Percentiles rank a stretch among this genome's conserved stretches.
Conservation (phyloP, 1,140 invertebrate species). For the Solenopsis invicta region DNA sequence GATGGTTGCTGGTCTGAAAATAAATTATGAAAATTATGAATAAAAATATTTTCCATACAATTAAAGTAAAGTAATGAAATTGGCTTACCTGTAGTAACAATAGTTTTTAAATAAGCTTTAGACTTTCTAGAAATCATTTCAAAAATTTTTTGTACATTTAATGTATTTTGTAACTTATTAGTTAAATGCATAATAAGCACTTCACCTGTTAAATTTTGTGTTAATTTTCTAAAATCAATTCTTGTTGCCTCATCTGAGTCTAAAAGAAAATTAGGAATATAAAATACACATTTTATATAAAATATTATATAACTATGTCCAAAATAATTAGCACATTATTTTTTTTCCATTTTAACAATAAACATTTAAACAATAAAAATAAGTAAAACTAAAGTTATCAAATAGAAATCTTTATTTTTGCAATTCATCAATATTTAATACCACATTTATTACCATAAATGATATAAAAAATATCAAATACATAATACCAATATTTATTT, state of each 20-base stretch:
- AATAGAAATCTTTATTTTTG: no score
- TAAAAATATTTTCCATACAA: background rate
- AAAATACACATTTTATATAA: no score
- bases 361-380: no score
- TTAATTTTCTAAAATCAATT: conserved; percentile 78
- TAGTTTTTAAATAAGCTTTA: conserved; percentile 78
- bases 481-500: no score
- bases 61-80: conserved; percentile 18
- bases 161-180: conserved; percentile 78
- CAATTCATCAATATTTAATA: no score
- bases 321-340: no score
- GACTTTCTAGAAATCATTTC: conserved; percentile 75
- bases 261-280: conserved; percentile 65
- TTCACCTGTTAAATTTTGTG: conserved; percentile 78
- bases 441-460: no score
- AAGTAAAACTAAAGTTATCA: no score
- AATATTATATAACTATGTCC: no score
- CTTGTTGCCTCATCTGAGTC: conserved; percentile 80
- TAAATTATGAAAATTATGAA: background rate
- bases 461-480: no score
- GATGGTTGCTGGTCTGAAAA: conserved; percentile 79
- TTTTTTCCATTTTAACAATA: no score
- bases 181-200: conserved; percentile 84
- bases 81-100: conserved; percentile 81
- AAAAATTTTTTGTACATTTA: conserved; percentile 77